Evolutionary conservation across 1,140 invertebrate species (phyloP).

Genomic region (Listronotus bonariensis): DNA sequence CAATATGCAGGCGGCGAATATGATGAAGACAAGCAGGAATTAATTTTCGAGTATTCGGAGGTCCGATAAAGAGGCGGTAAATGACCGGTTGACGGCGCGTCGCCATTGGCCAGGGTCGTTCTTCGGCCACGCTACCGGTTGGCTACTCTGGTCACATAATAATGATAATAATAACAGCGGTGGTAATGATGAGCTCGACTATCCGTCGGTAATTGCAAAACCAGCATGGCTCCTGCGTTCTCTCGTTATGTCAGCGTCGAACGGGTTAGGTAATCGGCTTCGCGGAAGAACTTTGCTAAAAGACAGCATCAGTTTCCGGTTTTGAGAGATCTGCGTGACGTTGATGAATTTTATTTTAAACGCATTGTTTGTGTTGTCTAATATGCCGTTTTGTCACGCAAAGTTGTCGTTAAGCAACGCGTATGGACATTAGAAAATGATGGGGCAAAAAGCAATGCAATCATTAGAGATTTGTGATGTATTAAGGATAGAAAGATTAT

Average conservation of each 20-base stretch:
- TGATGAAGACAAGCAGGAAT: not conserved
- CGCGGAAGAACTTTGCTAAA: conserved; percentile 8
- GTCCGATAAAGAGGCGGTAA: conserved; percentile 30
- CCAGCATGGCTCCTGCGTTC: conserved; percentile 33
- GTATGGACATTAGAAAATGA: no score
- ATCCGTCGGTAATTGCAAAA: conserved; percentile 35
- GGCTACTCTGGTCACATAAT: conserved; percentile 29
- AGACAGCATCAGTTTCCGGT: conserved; percentile 6
- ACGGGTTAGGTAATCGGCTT: conserved; percentile 8
- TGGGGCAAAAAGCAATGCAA: no score
- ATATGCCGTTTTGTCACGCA: no score
- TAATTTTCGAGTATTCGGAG: conserved; percentile 30
- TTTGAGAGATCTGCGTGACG: conserved; percentile 1
- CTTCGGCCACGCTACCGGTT: conserved; percentile 34
- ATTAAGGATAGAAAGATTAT: no score
- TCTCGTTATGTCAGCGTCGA: conserved; percentile 22
- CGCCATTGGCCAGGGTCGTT: conserved; percentile 25
- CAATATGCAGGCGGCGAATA: not conserved
- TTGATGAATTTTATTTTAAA: not conserved
- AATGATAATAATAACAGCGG: conserved; percentile 36
- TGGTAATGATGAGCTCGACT: conserved; percentile 34
- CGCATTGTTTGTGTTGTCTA: no score
- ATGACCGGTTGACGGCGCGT: conserved; percentile 21
- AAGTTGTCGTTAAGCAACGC: no score
- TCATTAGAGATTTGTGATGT: no score